These are phyloP conservation scores for Ellobius talpinus DNA, from an alignment of 2,113 vertebrate genomes.

Conservation along the genomic window DNA sequence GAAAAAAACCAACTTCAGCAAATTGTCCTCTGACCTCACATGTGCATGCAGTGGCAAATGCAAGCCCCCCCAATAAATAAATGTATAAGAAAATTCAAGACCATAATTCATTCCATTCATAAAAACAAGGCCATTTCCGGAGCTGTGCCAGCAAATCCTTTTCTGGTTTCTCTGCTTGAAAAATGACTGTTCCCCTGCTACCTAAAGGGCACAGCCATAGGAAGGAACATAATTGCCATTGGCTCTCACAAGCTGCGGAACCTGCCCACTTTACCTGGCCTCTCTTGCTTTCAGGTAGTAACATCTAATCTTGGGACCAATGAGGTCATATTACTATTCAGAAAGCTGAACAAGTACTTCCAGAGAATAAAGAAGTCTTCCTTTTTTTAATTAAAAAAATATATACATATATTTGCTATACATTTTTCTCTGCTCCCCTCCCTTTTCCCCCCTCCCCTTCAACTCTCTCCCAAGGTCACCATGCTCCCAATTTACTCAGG, in stretches of 20 bases:
- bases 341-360: slow-evolving; percentile 4
- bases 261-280: not conserved
- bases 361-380: not conserved
- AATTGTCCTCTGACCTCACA: not conserved
- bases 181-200: slow-evolving; percentile 14
- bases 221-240: not conserved
- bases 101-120: slow-evolving; percentile 43
- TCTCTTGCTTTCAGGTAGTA: not conserved
- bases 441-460: no score
- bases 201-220: not conserved
- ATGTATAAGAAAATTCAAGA: not conserved
- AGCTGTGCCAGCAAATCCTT: not conserved
- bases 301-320: not conserved
- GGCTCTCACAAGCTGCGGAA: not conserved
- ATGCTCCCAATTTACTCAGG: no score
- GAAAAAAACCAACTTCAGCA: not conserved
- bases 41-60: not conserved
- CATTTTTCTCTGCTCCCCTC: no score
- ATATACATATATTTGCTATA: no score
- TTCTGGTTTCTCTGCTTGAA: slow-evolving; percentile 46
- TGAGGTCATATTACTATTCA: slow-evolving; percentile 10
- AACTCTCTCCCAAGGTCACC: no score
- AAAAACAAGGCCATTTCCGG: not conserved
- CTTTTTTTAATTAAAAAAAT: not conserved
- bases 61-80: not conserved